phyloP scores from a whole-genome alignment of 1,140 invertebrate species.

The Penaeus chinensis region DNA sequence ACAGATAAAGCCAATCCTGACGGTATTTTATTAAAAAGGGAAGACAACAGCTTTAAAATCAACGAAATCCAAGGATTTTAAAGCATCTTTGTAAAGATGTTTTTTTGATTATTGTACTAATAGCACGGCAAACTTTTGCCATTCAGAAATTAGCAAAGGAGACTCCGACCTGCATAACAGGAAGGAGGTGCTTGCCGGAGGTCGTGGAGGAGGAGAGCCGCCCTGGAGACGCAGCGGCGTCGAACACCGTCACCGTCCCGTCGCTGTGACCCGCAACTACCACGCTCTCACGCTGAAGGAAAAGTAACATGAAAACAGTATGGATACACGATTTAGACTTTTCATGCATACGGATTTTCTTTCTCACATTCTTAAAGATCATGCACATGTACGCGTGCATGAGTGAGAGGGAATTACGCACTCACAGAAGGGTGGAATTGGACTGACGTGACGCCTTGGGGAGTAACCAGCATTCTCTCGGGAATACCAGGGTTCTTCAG shows the following conservation, averaged over 20 bases:
- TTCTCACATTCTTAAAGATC: neutral
- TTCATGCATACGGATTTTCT: neutral
- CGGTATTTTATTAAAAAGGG: too few relatives aligned
- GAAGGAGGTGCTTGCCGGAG: constrained; percentile 31
- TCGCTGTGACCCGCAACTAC: constrained; percentile 1
- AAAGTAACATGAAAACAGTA: neutral
- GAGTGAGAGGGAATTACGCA: too few relatives aligned
- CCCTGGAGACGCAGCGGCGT: neutral
- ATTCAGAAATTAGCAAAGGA: neutral
- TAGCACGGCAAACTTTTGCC: too few relatives aligned
- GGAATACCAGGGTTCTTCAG: constrained; percentile 44
- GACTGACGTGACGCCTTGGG: constrained; percentile 23
- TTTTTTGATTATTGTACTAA: too few relatives aligned
- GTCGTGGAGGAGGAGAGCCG: constrained; percentile 13
- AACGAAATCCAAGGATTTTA: too few relatives aligned
- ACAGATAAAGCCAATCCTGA: too few relatives aligned
- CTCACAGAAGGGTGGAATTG: constrained; percentile 32
- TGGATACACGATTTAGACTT: neutral
- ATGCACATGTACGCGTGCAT: too few relatives aligned
- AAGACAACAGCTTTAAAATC: too few relatives aligned
- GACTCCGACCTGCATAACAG: constrained; percentile 20
- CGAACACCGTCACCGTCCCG: neutral
- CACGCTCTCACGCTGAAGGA: neutral
- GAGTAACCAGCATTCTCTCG: constrained; percentile 24
- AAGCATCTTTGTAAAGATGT: too few relatives aligned